Percentiles rank a stretch among this genome's conserved stretches.
Conservation (phyloP, 2,797 vertebrate species). For the Liparis tanakae region DNA sequence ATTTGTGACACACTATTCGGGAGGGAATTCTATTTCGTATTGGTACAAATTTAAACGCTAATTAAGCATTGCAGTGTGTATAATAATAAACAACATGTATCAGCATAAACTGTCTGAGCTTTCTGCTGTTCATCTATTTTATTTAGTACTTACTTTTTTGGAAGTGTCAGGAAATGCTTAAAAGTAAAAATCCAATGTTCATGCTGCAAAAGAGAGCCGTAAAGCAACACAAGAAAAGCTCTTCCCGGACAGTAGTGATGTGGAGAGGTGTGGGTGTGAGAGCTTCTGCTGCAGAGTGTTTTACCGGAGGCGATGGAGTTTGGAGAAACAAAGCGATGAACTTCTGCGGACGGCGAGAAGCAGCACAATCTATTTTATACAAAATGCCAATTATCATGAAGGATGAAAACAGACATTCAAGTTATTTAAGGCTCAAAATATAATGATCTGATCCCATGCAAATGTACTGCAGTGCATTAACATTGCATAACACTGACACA, state of each 20-base stretch:
- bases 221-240: background rate
- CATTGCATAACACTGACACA: background rate
- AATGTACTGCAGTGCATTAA: conserved; percentile 32
- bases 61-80: background rate
- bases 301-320: no score
- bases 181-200: background rate
- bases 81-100: background rate
- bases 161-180: background rate
- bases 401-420: conserved; percentile 1
- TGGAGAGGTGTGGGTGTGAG: background rate
- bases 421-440: conserved; percentile 28
- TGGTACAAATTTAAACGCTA: background rate
- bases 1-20: background rate
- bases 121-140: background rate
- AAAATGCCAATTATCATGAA: conserved; percentile 13
- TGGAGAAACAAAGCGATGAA: no score
- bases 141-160: no score
- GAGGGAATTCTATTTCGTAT: background rate
- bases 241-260: background rate
- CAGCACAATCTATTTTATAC: no score
- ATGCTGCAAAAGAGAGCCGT: no score
- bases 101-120: background rate
- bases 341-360: no score
- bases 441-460: conserved; percentile 32
- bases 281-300: no score